phyloP scores from a whole-genome alignment of 2,113 vertebrate genomes.

The Prionailurus bengalensis region DNA sequence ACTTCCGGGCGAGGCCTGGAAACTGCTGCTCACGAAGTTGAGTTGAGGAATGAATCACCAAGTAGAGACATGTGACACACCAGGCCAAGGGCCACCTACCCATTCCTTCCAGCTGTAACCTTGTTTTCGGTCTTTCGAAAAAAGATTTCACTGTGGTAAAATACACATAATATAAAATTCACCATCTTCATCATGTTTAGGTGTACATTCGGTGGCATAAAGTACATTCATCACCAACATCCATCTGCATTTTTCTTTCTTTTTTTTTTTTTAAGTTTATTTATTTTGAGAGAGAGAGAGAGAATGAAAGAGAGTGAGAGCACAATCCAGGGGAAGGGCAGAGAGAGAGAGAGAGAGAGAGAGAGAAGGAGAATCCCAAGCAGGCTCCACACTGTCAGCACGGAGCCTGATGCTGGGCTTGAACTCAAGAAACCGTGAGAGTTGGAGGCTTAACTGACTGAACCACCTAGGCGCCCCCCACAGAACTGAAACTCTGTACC shows the following conservation, averaged over 20 bases:
- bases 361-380: too few relatives aligned
- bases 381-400: too few relatives aligned
- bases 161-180: not conserved
- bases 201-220: not conserved
- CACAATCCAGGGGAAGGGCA: too few relatives aligned
- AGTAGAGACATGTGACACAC: not conserved
- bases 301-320: too few relatives aligned
- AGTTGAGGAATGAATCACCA: not conserved
- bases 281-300: too few relatives aligned
- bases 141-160: not conserved
- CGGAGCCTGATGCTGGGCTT: too few relatives aligned
- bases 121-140: not conserved
- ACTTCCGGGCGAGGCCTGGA: not conserved
- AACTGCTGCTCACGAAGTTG: not conserved
- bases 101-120: not conserved
- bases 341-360: too few relatives aligned
- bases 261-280: too few relatives aligned
- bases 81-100: not conserved
- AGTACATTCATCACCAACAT: not conserved
- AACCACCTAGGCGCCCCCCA: too few relatives aligned
- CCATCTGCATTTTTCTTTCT: too few relatives aligned
- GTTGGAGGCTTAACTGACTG: too few relatives aligned
- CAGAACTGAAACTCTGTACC: not conserved
- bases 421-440: too few relatives aligned
- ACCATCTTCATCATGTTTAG: not conserved